Evolutionary conservation across 2,888 invertebrate genomes (phyloP).

Genomic region (Pachydiplax longipennis): DNA sequence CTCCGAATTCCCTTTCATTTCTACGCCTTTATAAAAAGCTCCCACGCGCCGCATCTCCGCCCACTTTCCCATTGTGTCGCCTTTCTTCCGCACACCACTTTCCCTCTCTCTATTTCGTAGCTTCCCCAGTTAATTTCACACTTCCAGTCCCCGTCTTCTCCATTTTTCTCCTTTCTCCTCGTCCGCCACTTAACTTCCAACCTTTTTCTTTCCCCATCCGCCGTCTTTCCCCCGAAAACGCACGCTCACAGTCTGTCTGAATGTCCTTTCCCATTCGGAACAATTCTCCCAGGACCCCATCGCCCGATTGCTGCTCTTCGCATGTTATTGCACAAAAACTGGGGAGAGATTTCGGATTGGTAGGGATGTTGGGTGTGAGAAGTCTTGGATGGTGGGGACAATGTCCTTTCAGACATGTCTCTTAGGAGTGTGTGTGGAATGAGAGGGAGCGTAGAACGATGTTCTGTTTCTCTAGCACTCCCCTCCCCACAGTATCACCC

Average conservation of each 20-base stretch:
- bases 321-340: slow-evolving; percentile 23
- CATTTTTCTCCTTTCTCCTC: neutral
- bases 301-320: slow-evolving; percentile 10
- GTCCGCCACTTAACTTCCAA: neutral
- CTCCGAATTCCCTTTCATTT: neutral
- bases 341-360: neutral
- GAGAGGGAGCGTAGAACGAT: neutral
- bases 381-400: neutral
- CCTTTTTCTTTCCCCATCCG: neutral
- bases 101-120: neutral
- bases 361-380: neutral
- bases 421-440: neutral
- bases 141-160: neutral
- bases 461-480: neutral
- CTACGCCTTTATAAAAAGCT: neutral
- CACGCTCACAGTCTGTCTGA: neutral
- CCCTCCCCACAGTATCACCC: neutral
- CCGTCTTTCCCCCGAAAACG: neutral
- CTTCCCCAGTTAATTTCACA: neutral
- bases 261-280: slow-evolving; percentile 38
- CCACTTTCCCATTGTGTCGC: neutral
- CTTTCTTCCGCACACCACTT: neutral
- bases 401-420: neutral
- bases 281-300: slow-evolving; percentile 22
- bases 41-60: neutral